Percentiles rank a stretch among this genome's conserved stretches.
These are phyloP conservation scores for Erythrocercus mccallii DNA, from an alignment of 2,113 vertebrate species.

Conservation along the genomic window DNA sequence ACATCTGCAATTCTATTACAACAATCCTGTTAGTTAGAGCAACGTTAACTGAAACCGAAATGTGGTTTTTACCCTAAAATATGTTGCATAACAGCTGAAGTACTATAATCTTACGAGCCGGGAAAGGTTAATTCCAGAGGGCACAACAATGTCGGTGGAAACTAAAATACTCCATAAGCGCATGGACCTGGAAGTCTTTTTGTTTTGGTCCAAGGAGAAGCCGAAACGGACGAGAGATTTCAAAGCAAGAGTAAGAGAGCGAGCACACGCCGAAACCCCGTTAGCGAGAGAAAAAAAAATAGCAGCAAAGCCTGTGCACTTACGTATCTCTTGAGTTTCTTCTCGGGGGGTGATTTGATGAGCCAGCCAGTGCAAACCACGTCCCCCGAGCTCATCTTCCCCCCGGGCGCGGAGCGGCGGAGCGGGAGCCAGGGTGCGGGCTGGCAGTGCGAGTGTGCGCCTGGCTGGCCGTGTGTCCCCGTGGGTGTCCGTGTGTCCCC, in stretches of 20 bases:
- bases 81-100: conserved; percentile 35
- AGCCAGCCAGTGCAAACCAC: conserved; percentile 96
- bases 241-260: not conserved
- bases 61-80: conserved; percentile 22
- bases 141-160: not conserved
- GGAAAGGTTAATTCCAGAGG: conserved; percentile 1
- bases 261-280: not conserved
- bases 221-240: not conserved
- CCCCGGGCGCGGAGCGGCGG: conserved; percentile 55
- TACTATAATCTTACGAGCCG: not conserved
- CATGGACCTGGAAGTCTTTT: not conserved
- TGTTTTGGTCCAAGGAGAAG: not conserved
- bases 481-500: not conserved
- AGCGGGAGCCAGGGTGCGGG: conserved; percentile 64
- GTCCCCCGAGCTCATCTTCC: conserved; percentile 92
- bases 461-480: not conserved
- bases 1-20: conserved; percentile 11
- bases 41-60: conserved; percentile 50
- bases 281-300: not conserved
- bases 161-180: not conserved
- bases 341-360: conserved; percentile 97
- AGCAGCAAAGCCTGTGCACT: conserved; percentile 69
- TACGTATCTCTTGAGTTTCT: conserved; percentile 97
- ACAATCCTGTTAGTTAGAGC: conserved; percentile 10
- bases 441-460: not conserved